Percentiles rank a stretch among this genome's conserved stretches.
phyloP scores from a whole-genome alignment of 2,888 invertebrate species.

The Pseudococcus longispinus region DNA sequence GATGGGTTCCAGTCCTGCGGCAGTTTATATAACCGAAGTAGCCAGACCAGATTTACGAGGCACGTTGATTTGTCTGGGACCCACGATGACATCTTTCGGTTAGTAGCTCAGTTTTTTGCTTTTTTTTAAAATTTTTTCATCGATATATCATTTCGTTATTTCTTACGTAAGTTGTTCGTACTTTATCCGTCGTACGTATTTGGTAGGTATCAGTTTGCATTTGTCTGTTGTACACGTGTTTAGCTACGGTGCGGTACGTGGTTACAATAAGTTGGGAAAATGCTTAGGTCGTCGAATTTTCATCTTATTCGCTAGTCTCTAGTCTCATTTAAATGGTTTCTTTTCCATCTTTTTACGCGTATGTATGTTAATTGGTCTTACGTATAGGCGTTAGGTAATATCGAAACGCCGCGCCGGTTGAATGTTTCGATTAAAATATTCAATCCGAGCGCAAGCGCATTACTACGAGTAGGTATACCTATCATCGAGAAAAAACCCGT shows the following conservation, averaged over 20 bases:
- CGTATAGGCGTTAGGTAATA: not conserved
- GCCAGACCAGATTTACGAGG: slow-evolving; percentile 69
- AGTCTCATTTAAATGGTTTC: not conserved
- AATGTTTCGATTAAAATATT: no score
- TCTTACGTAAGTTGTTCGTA: not conserved
- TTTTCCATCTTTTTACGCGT: not conserved
- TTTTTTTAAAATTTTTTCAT: not conserved
- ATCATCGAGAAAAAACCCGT: no score
- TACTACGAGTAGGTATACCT: no score
- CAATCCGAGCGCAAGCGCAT: no score
- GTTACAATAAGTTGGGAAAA: not conserved
- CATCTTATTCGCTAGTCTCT: not conserved
- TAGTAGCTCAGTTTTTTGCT: slow-evolving; percentile 58
- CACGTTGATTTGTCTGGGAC: slow-evolving; percentile 69
- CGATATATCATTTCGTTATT: not conserved
- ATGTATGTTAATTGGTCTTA: not conserved
- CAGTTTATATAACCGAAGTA: slow-evolving; percentile 71
- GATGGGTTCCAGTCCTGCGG: slow-evolving; percentile 69
- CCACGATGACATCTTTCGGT: slow-evolving; percentile 69
- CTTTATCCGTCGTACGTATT: not conserved
- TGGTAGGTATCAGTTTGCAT: not conserved
- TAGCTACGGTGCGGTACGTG: not conserved
- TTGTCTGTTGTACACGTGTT: not conserved
- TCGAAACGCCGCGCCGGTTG: not conserved
- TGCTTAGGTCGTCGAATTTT: not conserved